Evolutionary conservation across 1,140 invertebrate species (phyloP).

Genomic region (Phortica variegata): DNA sequence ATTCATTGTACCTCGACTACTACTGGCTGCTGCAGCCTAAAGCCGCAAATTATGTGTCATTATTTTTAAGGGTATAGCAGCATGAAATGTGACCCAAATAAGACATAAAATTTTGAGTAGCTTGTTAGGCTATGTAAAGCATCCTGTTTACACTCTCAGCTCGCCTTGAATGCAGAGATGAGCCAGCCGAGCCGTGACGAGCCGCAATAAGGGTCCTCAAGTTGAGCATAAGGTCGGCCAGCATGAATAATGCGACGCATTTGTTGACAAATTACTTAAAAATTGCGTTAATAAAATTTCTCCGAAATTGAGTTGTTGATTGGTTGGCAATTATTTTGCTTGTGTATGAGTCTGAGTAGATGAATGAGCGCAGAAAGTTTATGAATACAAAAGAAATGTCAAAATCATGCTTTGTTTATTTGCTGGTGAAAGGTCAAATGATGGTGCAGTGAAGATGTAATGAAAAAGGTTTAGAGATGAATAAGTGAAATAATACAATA

Average conservation of each 20-base stretch:
- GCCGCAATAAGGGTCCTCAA: neutral
- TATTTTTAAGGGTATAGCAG: constrained; percentile 48
- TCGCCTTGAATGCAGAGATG: constrained; percentile 31
- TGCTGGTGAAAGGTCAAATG: no score
- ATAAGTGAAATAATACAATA: no score
- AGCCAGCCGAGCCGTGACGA: constrained; percentile 1
- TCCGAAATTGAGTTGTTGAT: constrained; percentile 44
- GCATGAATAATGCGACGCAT: constrained; percentile 43
- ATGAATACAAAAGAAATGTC: neutral
- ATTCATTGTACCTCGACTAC: no score
- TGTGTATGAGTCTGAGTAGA: no score
- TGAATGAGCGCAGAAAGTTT: constrained; percentile 27
- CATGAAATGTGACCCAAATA: constrained; percentile 52
- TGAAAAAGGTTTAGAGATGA: no score
- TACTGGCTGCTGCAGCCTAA: constrained; percentile 24
- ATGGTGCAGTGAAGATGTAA: no score
- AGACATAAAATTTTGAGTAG: constrained; percentile 50
- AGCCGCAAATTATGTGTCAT: constrained; percentile 52
- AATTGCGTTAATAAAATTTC: constrained; percentile 40
- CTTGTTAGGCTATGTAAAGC: constrained; percentile 37
- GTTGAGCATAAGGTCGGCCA: constrained; percentile 6
- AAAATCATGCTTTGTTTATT: no score
- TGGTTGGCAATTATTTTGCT: constrained; percentile 47
- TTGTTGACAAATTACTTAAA: constrained; percentile 48
- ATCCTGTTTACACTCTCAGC: no score